A percentile compares a stretch with the other conserved stretches of the same genome.
Evolutionary conservation across 2,888 invertebrate species (phyloP).

Genomic region (Ephialtes manifestator): DNA sequence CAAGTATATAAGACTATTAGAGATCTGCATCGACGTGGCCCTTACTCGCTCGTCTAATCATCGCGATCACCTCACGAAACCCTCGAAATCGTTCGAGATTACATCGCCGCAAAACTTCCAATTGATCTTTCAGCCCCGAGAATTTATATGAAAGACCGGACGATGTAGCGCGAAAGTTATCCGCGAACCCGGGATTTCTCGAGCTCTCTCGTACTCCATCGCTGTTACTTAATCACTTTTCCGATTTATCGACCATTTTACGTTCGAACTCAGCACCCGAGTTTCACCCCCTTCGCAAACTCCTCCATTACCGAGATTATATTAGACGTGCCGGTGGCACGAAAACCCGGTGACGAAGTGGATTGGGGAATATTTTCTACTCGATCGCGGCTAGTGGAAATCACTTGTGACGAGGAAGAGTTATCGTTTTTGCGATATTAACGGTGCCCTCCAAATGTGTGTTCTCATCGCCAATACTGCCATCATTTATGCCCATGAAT

Average conservation of each 20-base stretch:
- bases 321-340: constrained; percentile 47
- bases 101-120: constrained; percentile 49
- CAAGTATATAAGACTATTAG: not conserved
- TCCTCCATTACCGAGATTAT: constrained; percentile 59
- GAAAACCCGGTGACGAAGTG: constrained; percentile 48
- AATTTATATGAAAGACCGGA: constrained; percentile 52
- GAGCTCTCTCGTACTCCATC: constrained; percentile 14
- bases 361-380: constrained; percentile 53
- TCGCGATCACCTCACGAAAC: constrained; percentile 3
- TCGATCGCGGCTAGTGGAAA: constrained; percentile 26
- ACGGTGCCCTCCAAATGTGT: not conserved
- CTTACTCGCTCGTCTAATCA: constrained; percentile 2
- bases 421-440: constrained; percentile 37
- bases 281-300: constrained; percentile 41
- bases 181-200: constrained; percentile 25
- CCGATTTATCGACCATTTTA: constrained; percentile 61
- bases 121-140: constrained; percentile 55
- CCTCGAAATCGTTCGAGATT: constrained; percentile 43
- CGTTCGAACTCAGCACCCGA: constrained; percentile 36
- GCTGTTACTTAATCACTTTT: constrained; percentile 59
- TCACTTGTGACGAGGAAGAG: constrained; percentile 49
- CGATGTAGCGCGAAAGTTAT: constrained; percentile 46
- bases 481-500: not conserved
- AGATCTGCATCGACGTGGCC: constrained; percentile 5
- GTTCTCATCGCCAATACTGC: not conserved